Evolutionary conservation across 2,888 invertebrate genomes (phyloP).

Genomic region (Agriopis leucophaearia): DNA sequence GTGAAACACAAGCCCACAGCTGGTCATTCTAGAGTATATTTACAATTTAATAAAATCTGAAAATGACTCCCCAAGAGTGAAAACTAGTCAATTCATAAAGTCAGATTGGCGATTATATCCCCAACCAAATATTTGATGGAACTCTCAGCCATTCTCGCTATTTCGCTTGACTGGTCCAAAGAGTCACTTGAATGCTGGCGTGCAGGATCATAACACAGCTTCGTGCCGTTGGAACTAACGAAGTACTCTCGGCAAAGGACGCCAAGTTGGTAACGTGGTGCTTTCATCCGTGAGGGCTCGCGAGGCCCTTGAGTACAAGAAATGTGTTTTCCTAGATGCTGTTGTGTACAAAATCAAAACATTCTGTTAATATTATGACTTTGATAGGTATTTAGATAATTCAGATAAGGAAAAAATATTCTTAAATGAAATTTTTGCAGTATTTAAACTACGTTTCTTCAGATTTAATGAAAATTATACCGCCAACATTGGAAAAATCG

Average conservation of each 20-base stretch:
- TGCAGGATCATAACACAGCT: slow-evolving; percentile 67
- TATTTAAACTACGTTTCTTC: too few species aligned
- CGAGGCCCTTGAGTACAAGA: slow-evolving; percentile 30
- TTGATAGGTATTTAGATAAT: neutral
- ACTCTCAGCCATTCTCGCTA: slow-evolving; percentile 7
- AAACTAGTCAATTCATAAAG: neutral
- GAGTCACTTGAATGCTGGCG: slow-evolving; percentile 47
- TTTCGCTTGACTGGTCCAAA: slow-evolving; percentile 34
- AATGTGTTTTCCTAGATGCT: slow-evolving; percentile 23
- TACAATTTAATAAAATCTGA: neutral
- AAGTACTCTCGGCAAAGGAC: slow-evolving; percentile 65
- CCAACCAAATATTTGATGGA: slow-evolving; percentile 1
- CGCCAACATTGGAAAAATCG: too few species aligned
- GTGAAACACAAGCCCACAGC: too few species aligned
- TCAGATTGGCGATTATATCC: slow-evolving; percentile 5
- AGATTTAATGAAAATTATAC: too few species aligned
- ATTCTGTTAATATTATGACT: neutral
- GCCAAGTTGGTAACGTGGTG: slow-evolving; percentile 57
- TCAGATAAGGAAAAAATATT: too few species aligned
- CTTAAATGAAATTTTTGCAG: too few species aligned
- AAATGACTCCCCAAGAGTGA: neutral
- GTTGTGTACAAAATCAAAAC: neutral
- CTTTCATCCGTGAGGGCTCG: slow-evolving; percentile 56
- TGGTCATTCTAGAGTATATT: neutral
- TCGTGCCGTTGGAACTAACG: slow-evolving; percentile 64